Conservation (phyloP, 2,888 invertebrate species). For the Aplocera efformata region DNA sequence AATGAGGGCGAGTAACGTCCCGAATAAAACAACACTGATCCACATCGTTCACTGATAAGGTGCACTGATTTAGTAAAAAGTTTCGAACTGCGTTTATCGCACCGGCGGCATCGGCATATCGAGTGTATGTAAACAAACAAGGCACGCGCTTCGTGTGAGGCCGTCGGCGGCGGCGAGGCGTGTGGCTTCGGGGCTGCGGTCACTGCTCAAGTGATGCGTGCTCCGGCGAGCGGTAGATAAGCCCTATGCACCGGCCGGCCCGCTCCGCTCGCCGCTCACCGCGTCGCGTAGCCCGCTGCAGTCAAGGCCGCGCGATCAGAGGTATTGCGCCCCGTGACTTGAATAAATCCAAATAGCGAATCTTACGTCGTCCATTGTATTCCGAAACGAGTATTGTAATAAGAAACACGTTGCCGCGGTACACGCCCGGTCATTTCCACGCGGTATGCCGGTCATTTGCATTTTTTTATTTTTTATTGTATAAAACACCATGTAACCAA, state of each 20-base stretch:
- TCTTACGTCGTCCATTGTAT: conserved; percentile 54
- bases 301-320: conserved; percentile 63
- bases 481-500: too few relatives aligned
- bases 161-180: conserved; percentile 29
- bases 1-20: conserved; percentile 45
- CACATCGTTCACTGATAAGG: conserved; percentile 44
- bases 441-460: conserved; percentile 10
- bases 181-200: conserved; percentile 41
- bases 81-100: conserved; percentile 37
- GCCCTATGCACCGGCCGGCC: conserved; percentile 37
- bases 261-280: conserved; percentile 26
- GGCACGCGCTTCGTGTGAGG: conserved; percentile 37
- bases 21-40: conserved; percentile 49
- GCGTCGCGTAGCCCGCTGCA: conserved; percentile 33
- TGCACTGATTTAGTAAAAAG: conserved; percentile 25
- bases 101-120: conserved; percentile 50
- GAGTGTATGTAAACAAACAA: conserved; percentile 56
- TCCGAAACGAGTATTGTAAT: conserved; percentile 50
- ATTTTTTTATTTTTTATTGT: neutral
- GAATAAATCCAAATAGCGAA: conserved; percentile 54
- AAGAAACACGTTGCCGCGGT: conserved; percentile 26
- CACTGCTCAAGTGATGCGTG: conserved; percentile 58
- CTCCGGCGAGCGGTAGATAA: conserved; percentile 56
- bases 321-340: conserved; percentile 61
- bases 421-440: conserved; percentile 8